A percentile compares a stretch with the other conserved stretches of the same genome.
phyloP scores from a whole-genome alignment of 2,888 invertebrate species.

The Eilema caniola region DNA sequence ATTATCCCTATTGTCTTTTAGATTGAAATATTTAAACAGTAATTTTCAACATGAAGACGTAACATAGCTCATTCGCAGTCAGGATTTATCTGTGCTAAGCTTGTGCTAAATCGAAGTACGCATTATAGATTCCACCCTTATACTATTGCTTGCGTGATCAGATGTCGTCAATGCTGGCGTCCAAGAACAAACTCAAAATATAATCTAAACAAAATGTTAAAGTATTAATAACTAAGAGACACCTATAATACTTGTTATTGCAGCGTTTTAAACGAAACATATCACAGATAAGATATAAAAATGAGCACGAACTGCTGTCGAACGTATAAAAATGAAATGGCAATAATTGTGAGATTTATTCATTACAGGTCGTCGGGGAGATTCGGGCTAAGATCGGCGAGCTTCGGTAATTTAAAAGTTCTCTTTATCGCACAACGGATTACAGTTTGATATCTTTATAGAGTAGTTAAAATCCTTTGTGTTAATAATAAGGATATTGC shows the following conservation, averaged over 20 bases:
- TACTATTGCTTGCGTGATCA: background rate
- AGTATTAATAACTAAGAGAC: slow-evolving; percentile 49
- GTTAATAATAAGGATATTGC: background rate
- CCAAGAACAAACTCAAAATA: slow-evolving; percentile 28
- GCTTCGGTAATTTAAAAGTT: background rate
- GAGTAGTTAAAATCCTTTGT: background rate
- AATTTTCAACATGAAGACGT: too few species aligned
- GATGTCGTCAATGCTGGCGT: slow-evolving; percentile 24
- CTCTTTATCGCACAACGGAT: background rate
- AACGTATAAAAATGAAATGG: slow-evolving; percentile 37
- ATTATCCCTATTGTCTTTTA: too few species aligned
- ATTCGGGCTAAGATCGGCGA: background rate
- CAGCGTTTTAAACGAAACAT: slow-evolving; percentile 78
- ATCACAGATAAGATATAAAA: slow-evolving; percentile 80
- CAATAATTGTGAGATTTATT: slow-evolving; percentile 41
- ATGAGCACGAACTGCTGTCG: slow-evolving; percentile 60
- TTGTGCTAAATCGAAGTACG: too few species aligned
- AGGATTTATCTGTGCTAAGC: too few species aligned
- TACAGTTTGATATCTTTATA: background rate
- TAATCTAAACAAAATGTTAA: slow-evolving; percentile 17
- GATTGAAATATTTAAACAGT: too few species aligned
- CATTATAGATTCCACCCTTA: too few species aligned
- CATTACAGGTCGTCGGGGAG: background rate
- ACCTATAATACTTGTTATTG: slow-evolving; percentile 76
- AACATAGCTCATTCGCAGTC: too few species aligned